Evolutionary conservation across 1,140 invertebrate species (phyloP), one percentile per base, ranked within the genome.

Genomic region (Drosophila pseudoananassae): DNA sequence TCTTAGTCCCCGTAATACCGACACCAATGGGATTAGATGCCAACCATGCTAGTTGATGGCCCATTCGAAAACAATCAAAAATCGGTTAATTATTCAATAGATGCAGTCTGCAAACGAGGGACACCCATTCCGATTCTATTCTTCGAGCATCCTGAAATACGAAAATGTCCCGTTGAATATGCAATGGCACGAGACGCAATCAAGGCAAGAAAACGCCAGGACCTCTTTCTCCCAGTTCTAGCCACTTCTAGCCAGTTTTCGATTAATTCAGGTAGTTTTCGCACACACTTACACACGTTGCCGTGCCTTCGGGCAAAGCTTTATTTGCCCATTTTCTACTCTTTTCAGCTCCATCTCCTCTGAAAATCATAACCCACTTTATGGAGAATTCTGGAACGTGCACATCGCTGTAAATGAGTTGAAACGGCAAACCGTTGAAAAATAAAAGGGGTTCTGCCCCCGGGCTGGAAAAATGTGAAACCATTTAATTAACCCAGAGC

Each of bases 61-160:
- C 66, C 64, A 70, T 70, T 69, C 43, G 66, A 56, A 68, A 46
- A 56, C 66, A 66, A 69, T 69, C 63, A 70, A 23, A 43, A 40
- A 56, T 25, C 25, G 64, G 63, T 70, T 70, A 70, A 70, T 70
- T 70, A 70, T 69, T 70, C 66, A 70, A 70, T 31, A 47, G 20
- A 15, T 33, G 47, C 29, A n/a, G 7, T 29, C 9, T 43, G 63
- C 58, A 43, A n/a, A 23, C 10, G 54, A 4, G 10, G 12, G 54
- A 14, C 15, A 57, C 54, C 23, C 40, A 56, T 51, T 57, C 15
- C 43, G 23, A 31, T 31, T 31, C 8, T 9, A 17, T 17, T 9
- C 3, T 20, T 46, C 43, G 2, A 46, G 17, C 8, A 46, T 46
- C 17, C 15, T 20, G 43, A 10, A 23, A 10, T 52, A n/a, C 58